Base-by-base conservation (phyloP, 1,140 invertebrate genomes). In the Homalodisca vitripennis region DNA sequence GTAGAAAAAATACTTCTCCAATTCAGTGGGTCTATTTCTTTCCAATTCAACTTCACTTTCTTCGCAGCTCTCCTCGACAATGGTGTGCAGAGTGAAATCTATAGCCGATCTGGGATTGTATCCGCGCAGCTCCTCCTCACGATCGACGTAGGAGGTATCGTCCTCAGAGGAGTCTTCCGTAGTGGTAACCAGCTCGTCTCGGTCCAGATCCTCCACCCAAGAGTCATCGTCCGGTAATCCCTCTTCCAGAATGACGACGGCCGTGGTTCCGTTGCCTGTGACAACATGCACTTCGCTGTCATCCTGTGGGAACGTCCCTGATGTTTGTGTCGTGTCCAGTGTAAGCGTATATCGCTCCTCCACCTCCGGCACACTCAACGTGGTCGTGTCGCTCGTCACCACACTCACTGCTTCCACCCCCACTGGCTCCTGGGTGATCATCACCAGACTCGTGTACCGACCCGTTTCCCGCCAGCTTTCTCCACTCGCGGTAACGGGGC, bases 1-100 rank as follows among this genome's bases (percentile, higher is more conserved):
- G 74, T 91, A 94, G 78, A 92, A 93, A 80, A 95, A 97, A 78
- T 97, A 96, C 77, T 94, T 94, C 78, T 96, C 93, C 67, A 97
- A 77, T 74, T 94, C 92, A 0, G 93, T 93, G 1, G 80, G 81
- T 32, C 76, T 83, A n/a, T 80, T 80, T 0, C 77, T 66, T 1
- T 75, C 75, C 68, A 79, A 83, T 75, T 91, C 91, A 53, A 88
- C 87, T 79, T 92, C 91, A 77, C 88, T 95, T 78, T 97, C 94
- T 79, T 96, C 94, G 77, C 93, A 95, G 70, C 92, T 94, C 79
- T 97, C 94, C 81, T 97, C 94, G 0, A 95, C 88, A 73, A 97
- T 97, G 0, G 94, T 97, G 74, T 96, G 93, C 62, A 97, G 80
- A 0, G 93, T 95, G 72, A 95, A 94, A 79, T 95, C 93, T 71